A percentile compares a stretch with the other conserved stretches of the same genome.
phyloP scores from a whole-genome alignment of 1,140 invertebrate genomes.

The Stegodyphus mimosarum region DNA sequence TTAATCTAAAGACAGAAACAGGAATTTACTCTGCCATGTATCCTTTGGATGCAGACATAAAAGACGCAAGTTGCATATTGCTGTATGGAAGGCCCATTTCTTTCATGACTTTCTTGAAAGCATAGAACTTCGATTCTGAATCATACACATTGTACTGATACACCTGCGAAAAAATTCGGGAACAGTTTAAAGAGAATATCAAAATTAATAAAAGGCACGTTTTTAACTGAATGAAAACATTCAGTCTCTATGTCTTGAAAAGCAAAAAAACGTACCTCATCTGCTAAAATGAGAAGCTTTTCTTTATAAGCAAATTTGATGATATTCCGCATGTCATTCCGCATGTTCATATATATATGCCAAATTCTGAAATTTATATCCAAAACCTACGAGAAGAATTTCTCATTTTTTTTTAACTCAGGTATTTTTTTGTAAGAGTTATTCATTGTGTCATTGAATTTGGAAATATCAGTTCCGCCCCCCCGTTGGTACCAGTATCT shows the following conservation, averaged over 20 bases:
- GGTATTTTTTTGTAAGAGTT: too few relatives aligned
- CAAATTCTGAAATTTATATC: too few relatives aligned
- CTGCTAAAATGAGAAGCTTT: conserved; percentile 89
- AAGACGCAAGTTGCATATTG: conserved; percentile 89
- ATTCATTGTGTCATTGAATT: too few relatives aligned
- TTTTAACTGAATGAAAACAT: too few relatives aligned
- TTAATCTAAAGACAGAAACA: background rate
- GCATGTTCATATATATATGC: conserved; percentile 69
- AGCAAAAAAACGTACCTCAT: conserved; percentile 80
- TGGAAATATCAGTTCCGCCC: too few relatives aligned
- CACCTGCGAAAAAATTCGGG: conserved; percentile 69
- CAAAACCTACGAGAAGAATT: too few relatives aligned
- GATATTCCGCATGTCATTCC: conserved; percentile 89
- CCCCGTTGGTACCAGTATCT: too few relatives aligned
- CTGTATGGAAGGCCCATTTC: conserved; percentile 90
- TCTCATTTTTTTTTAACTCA: too few relatives aligned
- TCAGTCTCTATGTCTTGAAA: background rate
- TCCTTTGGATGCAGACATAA: conserved; percentile 96
- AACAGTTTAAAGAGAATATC: background rate
- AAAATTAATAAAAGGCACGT: background rate
- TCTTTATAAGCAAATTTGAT: conserved; percentile 92
- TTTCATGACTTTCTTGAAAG: conserved; percentile 91
- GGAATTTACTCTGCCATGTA: conserved; percentile 74
- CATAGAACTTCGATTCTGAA: conserved; percentile 85
- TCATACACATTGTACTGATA: conserved; percentile 97